Base-by-base conservation (phyloP, 2,888 invertebrate species). In the Mesorhabditis belari region DNA sequence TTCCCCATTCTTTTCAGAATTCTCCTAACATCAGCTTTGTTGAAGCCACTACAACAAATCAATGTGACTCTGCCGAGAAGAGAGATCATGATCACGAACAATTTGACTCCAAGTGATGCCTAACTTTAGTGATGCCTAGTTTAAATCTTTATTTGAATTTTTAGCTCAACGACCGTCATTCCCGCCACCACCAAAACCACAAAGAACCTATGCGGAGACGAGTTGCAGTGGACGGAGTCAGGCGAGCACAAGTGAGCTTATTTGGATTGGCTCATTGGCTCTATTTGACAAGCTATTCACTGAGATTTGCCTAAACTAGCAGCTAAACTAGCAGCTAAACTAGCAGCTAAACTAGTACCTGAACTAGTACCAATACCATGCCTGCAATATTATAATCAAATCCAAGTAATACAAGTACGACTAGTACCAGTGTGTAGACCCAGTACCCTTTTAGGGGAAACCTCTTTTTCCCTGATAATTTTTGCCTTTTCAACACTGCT, bases 131-230 rank as follows among this genome's bases (percentile, higher is more conserved):
- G 12, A 17, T 35, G n/a, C 44, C 44, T 35, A 17, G 12, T 35
- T 9, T 2, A 9, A 35, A 2, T 35, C 17, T 35, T 35, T 9
- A 9, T 35, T 35, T n/a, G n/a, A n/a, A n/a, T n/a, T 35, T 35
- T 35, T 1, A 35, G 44, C n/a, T n/a, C 44, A n/a, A 2, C n/a
- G n/a, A n/a, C 44, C 44, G n/a, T n/a, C 44, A 9, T 35, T 35
- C 35, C 21, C 21, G 21, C 57, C 50, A 60, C 57, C 12, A 57
- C 63, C 5, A 60, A 21, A 21, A 51, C 52, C 28, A 52, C 58
- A 28, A 59, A 49, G 26, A 57, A 54, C 23, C 57, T 44, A 35
- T 9, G 17, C 12, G n/a, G 44, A 56, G 23, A 35, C 23, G 29
- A 19, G 12, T 56, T 56, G 12, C 49, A 57, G 57, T 25, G 44